Evolutionary conservation across 2,113 vertebrate genomes (phyloP).

Genomic region (Pheucticus melanocephalus): DNA sequence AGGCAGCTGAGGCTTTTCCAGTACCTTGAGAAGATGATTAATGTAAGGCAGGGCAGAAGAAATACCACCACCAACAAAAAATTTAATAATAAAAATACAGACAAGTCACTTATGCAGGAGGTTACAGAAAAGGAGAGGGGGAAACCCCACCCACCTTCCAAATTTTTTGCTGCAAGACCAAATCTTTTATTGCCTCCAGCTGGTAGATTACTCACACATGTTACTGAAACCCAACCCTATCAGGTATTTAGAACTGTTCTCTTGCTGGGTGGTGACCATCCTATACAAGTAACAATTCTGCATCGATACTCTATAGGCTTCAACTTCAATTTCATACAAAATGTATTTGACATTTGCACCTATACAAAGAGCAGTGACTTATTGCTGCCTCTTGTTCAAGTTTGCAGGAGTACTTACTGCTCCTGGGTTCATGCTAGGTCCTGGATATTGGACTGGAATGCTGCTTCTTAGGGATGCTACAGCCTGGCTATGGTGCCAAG

Average conservation of each 20-base stretch:
- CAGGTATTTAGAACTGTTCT: not conserved
- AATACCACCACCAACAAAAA: not conserved
- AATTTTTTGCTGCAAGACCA: not conserved
- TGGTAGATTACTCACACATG: not conserved
- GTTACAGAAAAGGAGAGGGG: not conserved
- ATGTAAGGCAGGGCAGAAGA: not conserved
- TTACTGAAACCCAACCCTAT: not conserved
- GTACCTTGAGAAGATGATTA: not conserved
- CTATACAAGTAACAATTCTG: not conserved
- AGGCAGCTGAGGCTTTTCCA: not conserved
- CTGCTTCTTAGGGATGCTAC: not conserved
- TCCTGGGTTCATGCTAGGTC: not conserved
- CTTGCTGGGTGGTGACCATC: not conserved
- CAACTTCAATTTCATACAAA: not conserved
- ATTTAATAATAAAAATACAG: not conserved
- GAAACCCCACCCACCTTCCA: not conserved
- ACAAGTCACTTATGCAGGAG: rapidly evolving
- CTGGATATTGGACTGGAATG: not conserved
- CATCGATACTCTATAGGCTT: not conserved
- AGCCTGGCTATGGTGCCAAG: not conserved
- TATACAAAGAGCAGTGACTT: not conserved
- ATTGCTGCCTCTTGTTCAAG: not conserved
- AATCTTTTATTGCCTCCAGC: not conserved
- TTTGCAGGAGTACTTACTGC: not conserved
- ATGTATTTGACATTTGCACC: rapidly evolving